Percentiles rank a stretch among this genome's conserved stretches.
phyloP scores from a whole-genome alignment of 2,888 invertebrate genomes.

The Odontocerum albicorne region DNA sequence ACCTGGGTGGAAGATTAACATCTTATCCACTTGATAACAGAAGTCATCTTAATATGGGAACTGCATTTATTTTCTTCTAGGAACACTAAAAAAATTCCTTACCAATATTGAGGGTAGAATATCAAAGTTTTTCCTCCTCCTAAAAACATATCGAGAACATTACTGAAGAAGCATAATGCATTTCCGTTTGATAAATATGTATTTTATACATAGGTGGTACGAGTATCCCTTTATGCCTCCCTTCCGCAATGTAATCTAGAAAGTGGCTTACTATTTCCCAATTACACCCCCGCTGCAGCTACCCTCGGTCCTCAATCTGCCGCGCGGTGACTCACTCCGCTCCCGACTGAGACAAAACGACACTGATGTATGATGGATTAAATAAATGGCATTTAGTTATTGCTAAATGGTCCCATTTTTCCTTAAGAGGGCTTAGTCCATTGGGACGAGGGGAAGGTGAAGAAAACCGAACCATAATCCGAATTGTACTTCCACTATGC shows the following conservation, averaged over 20 bases:
- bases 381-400: conserved; percentile 38
- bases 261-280: not conserved
- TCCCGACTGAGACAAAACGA: conserved; percentile 32
- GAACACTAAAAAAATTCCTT: too few species aligned
- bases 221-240: too few species aligned
- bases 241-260: conserved; percentile 3
- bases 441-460: conserved; percentile 7
- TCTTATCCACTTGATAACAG: too few species aligned
- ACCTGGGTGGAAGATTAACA: too few species aligned
- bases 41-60: too few species aligned
- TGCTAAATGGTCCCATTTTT: conserved; percentile 36
- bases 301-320: not conserved
- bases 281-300: not conserved
- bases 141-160: too few species aligned
- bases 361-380: conserved; percentile 37
- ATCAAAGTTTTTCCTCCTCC: too few species aligned
- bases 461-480: not conserved
- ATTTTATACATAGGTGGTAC: too few species aligned
- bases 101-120: too few species aligned
- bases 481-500: not conserved
- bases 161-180: too few species aligned
- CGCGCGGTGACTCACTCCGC: conserved; percentile 13
- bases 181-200: too few species aligned
- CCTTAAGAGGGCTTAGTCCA: conserved; percentile 24
- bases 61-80: too few species aligned